Percentiles rank a stretch among this genome's conserved stretches.
Conservation (phyloP, 2,888 invertebrate genomes). For the Crepidodera aurea region DNA sequence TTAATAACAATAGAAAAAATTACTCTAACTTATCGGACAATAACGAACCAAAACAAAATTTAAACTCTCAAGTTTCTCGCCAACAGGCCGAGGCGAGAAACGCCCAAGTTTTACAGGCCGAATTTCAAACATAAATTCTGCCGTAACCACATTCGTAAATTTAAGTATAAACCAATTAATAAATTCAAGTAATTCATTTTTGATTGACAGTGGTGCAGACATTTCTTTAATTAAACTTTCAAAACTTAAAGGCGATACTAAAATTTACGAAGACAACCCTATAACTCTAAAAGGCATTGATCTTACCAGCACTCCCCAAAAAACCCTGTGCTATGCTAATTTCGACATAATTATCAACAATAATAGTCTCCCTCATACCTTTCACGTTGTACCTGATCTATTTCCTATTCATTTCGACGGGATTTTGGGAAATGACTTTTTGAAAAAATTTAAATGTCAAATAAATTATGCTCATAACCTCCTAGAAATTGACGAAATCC, state of each 20-base stretch:
- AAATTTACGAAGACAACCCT: slow-evolving; percentile 1
- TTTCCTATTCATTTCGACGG: slow-evolving; percentile 41
- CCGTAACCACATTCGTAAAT: not conserved
- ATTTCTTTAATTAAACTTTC: not conserved
- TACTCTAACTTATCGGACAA: too few relatives aligned
- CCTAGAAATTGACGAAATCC: not conserved
- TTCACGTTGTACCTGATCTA: not conserved
- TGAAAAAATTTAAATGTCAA: slow-evolving; percentile 15
- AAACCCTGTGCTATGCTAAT: not conserved
- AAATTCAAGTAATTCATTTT: not conserved
- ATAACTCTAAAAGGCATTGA: slow-evolving; percentile 11
- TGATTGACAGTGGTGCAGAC: not conserved
- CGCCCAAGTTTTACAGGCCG: slow-evolving; percentile 1
- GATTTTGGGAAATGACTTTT: slow-evolving; percentile 36
- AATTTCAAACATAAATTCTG: not conserved
- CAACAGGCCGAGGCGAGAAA: not conserved
- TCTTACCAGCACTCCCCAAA: not conserved
- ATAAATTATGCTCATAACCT: slow-evolving; percentile 36
- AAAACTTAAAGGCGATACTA: not conserved
- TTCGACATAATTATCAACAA: slow-evolving; percentile 4
- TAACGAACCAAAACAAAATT: too few relatives aligned
- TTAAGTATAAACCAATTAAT: not conserved
- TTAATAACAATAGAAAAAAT: too few relatives aligned
- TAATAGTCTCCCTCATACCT: not conserved
- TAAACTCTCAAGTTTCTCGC: not conserved